Percentiles rank a stretch among this genome's conserved stretches.
Evolutionary conservation across 2,113 vertebrate species (phyloP).

Genomic region (Coracopsis vasa): DNA sequence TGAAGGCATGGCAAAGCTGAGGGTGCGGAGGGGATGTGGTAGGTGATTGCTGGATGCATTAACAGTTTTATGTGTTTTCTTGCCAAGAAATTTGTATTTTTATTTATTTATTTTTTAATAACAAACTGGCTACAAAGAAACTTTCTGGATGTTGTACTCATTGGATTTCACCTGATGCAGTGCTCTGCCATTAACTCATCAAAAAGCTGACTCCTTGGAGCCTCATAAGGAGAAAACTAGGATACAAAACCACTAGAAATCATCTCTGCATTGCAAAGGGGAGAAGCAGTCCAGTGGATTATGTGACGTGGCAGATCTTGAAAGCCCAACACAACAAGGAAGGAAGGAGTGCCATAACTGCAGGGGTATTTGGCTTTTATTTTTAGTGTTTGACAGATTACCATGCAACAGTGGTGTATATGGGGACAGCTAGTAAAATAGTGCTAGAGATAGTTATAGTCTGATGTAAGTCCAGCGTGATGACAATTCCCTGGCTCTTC

Average conservation of each 20-base stretch:
- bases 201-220: not conserved
- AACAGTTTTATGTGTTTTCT: not conserved
- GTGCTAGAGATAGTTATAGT: constrained; percentile 4
- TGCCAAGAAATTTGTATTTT: not conserved
- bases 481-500: constrained; percentile 50
- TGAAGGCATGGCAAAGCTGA: not conserved
- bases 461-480: constrained; percentile 47
- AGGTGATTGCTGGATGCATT: not conserved
- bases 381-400: constrained; percentile 40
- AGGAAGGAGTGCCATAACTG: not conserved
- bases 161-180: not conserved
- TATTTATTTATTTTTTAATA: not conserved
- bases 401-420: not conserved
- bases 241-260: not conserved
- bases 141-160: not conserved
- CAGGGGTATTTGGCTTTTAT: constrained; percentile 17
- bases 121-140: not conserved
- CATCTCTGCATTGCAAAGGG: not conserved
- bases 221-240: not conserved
- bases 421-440: not conserved
- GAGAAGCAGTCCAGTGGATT: not conserved
- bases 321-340: not conserved
- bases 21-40: not conserved
- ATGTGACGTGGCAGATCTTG: constrained; percentile 15
- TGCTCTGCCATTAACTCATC: not conserved